Base-by-base conservation (phyloP, 2,797 vertebrate genomes). In the Urosaurus nigricauda region DNA sequence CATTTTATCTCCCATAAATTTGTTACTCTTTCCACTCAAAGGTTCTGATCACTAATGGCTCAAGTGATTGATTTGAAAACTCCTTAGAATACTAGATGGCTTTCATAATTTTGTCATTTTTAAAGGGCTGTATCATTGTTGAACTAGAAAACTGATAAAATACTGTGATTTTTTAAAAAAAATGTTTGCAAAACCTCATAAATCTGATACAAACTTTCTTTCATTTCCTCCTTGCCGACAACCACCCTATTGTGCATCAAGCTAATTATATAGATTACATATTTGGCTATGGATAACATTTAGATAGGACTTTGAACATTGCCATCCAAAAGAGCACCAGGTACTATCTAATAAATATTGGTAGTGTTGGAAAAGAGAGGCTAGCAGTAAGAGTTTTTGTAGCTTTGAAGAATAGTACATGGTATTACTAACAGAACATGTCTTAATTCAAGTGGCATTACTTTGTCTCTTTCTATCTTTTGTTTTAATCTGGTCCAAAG, bases 1-100 rank as follows among this genome's bases (percentile, higher is more conserved):
- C 4, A 71, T 85, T 89, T 92, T 6, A 0, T 83, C 26, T 40
- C 65, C n/a, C 56, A 73, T 3, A 51, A 51, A 74, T 82, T 90
- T 91, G 26, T 73, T 60, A 4, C 84, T 89, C 51, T 63, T 87
- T 93, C 92, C 82, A n/a, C 29, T 60, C 56, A 26, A 37, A 87
- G 14, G 7, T 51, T 84, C 70, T 85, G 87, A 43, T 84, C 73
- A 65, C 0, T 0, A n/a, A 40, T 9, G 47, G 78, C 63, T 85
- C 26, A 63, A 63, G 32, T 88, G 79, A 43, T 85, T 83, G 40
- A 73, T 29, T 74, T 71, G 29, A 77, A 89, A 87, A 43, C 2
- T 88, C 53, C 29, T 51, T 60, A 84, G 2, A 47, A 14, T 16
- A 37, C 80, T 79, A 19, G 78, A 86, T 81, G 56, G 12, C 89